These are phyloP conservation scores for Notoglanidium macrostoma DNA, from an alignment of 2,797 vertebrate genomes.

Conservation along the genomic window DNA sequence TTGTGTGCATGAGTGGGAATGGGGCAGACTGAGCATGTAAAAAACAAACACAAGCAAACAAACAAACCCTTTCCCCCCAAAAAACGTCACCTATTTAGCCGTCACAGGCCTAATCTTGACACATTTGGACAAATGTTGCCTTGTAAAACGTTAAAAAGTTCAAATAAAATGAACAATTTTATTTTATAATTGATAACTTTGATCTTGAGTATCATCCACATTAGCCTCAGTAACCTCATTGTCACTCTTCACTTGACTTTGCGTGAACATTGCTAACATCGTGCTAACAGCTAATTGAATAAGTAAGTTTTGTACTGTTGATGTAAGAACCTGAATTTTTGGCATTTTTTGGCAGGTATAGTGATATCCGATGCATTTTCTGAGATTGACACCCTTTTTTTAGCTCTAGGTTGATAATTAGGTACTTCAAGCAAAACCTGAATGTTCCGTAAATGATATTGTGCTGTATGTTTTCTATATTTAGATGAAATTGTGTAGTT, in stretches of 20 bases:
- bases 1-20: not conserved
- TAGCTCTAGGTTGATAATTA: not conserved
- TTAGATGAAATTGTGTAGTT: not conserved
- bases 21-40: not conserved
- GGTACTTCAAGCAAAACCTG: not conserved
- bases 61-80: too few species aligned
- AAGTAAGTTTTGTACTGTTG: not conserved
- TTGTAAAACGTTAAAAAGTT: not conserved
- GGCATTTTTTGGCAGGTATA: not conserved
- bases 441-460: not conserved
- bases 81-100: not conserved
- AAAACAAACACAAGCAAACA: too few species aligned
- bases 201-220: conserved; percentile 6
- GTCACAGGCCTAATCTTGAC: not conserved
- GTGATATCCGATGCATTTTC: not conserved
- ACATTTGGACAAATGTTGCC: not conserved
- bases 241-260: not conserved
- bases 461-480: not conserved
- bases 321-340: not conserved
- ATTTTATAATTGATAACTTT: not conserved
- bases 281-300: not conserved
- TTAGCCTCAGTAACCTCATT: not conserved
- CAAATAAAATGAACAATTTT: not conserved
- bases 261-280: not conserved
- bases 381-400: not conserved